These are phyloP conservation scores for Rhabdophis nuchalis DNA, from an alignment of 2,797 vertebrate species.

Conservation along the genomic window DNA sequence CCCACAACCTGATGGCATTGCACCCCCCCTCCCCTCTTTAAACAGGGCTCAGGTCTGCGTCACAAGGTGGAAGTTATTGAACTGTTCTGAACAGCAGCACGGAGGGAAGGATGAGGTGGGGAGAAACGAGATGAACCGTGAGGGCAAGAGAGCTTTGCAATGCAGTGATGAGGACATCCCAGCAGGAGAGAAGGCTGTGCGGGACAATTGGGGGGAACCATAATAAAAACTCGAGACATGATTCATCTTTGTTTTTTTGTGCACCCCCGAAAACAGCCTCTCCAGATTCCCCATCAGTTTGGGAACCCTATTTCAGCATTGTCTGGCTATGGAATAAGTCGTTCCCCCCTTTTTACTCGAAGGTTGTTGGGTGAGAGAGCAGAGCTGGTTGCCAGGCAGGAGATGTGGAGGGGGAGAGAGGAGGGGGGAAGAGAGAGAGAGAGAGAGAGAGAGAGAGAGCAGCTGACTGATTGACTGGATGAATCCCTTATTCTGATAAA, in stretches of 20 bases:
- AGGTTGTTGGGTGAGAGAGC: neutral
- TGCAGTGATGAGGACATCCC: neutral
- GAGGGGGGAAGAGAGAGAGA: neutral
- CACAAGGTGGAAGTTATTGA: constrained; percentile 26
- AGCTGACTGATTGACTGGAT: neutral
- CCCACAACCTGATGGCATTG: too few species aligned
- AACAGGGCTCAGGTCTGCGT: neutral
- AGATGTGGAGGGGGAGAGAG: neutral
- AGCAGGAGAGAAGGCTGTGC: neutral
- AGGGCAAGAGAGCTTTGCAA: neutral
- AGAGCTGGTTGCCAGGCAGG: constrained; percentile 21
- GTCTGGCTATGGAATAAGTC: neutral
- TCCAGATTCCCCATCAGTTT: neutral
- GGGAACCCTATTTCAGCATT: neutral
- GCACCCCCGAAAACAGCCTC: neutral
- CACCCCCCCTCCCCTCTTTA: neutral
- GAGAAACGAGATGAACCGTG: neutral
- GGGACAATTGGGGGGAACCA: too few species aligned
- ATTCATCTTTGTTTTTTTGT: neutral
- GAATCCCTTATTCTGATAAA: constrained; percentile 29
- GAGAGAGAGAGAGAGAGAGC: neutral
- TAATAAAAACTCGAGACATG: neutral
- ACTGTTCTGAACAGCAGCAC: constrained; percentile 3
- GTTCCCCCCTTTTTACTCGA: neutral
- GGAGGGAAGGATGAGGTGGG: neutral